Base-by-base conservation (phyloP, 2,113 vertebrate species). In the Neotragus moschatus region DNA sequence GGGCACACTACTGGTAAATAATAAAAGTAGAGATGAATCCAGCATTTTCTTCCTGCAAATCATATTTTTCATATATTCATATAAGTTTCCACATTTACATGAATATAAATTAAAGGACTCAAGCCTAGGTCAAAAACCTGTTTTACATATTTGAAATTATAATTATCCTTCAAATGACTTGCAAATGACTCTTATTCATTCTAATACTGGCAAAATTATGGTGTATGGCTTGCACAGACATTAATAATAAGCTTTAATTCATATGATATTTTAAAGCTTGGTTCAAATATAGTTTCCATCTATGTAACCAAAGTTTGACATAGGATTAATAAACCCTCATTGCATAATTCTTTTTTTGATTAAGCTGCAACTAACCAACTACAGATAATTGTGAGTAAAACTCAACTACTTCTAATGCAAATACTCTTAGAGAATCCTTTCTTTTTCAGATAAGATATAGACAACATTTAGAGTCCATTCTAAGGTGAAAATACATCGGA, bases 241-340 rank as follows among this genome's bases (percentile, higher is more conserved):
- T 94, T 89, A 96, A 91, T 90, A 92, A 97, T 58, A 88, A 84
- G 53, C 28, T 92, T 93, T 80, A 95, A 95, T 97, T 97, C 87
- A 80, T 5, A 61, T 84, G 66, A 63, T 30, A 96, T 77, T 95
- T 95, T 84, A 87, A 96, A 96, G 28, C 33, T 73, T 80, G 51
- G 55, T 93, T 58, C 53, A 97, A 96, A 85, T 90, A 88, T n/a
- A 91, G 53, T 66, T 73, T 92, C n/a, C 66, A 75, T 91, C 14
- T 66, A 49, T 92, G 13, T 77, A 95, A 88, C n/a, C 49, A 91
- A 93, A 90, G 49, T 85, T 90, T 88, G 30, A 85, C 53, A 88
- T 47, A 92, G 49, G 13, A 95, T 92, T 94, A 92, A 92, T 81
- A 94, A 81, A 43, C 1, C 21, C 77, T 95, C 11, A 88, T 26